These are phyloP conservation scores for Thermophis baileyi DNA, from an alignment of 2,113 vertebrate genomes.

Conservation along the genomic window DNA sequence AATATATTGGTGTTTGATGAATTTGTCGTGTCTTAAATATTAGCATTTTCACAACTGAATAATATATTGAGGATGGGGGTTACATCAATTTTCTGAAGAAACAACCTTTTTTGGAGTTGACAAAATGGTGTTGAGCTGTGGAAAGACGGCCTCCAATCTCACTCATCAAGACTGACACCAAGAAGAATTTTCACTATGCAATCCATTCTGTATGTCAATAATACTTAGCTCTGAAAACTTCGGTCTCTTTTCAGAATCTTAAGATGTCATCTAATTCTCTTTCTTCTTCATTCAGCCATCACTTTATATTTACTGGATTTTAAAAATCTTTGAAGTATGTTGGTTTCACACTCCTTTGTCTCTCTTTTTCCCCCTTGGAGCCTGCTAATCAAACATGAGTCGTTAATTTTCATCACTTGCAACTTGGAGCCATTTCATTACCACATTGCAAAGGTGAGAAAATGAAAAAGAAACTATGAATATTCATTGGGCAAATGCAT, in stretches of 20 bases:
- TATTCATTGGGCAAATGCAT: slow-evolving; percentile 32
- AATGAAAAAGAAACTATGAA: slow-evolving; percentile 38
- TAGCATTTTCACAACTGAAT: background rate
- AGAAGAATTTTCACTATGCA: background rate
- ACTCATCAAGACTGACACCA: background rate
- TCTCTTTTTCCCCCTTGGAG: slow-evolving; percentile 6
- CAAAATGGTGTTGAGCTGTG: background rate
- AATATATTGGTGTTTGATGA: background rate
- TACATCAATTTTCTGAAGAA: background rate
- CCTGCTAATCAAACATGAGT: slow-evolving; percentile 46
- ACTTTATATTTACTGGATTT: background rate
- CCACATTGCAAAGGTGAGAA: slow-evolving; percentile 55
- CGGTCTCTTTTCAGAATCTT: slow-evolving; percentile 7
- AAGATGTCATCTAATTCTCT: slow-evolving; percentile 9
- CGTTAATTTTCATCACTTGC: slow-evolving; percentile 56
- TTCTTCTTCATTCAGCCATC: slow-evolving; percentile 9
- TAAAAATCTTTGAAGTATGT: slow-evolving; percentile 22
- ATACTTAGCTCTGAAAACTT: slow-evolving; percentile 8
- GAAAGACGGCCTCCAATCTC: background rate
- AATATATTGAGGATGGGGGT: background rate
- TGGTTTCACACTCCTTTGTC: slow-evolving; percentile 9
- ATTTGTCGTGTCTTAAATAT: background rate
- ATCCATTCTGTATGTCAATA: background rate
- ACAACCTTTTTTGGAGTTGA: background rate
- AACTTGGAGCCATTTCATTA: slow-evolving; percentile 57